Percentiles rank a stretch among this genome's conserved stretches.
phyloP scores from a whole-genome alignment of 2,888 invertebrate species.

The Leptinotarsa peninsularis region DNA sequence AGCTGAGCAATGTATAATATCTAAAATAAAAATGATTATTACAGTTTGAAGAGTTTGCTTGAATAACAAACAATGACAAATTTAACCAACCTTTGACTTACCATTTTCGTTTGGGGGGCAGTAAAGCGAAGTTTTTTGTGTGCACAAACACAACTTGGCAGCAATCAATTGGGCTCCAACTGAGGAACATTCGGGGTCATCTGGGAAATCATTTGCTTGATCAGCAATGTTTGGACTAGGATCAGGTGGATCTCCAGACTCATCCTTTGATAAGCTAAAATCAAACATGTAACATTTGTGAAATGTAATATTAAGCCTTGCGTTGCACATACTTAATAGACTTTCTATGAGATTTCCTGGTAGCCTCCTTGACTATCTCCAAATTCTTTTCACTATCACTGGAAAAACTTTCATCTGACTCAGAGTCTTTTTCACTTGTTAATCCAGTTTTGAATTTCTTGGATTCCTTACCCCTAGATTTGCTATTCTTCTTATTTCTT shows the following conservation, averaged over 20 bases:
- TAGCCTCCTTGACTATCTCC: conserved; percentile 37
- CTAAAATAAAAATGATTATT: conserved; percentile 57
- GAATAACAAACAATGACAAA: too few relatives aligned
- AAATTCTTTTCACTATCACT: conserved; percentile 39
- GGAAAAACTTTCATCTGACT: conserved; percentile 48
- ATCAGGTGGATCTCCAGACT: conserved; percentile 38
- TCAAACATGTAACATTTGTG: not conserved
- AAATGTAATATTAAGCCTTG: not conserved
- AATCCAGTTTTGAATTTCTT: conserved; percentile 50
- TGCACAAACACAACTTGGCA: conserved; percentile 59
- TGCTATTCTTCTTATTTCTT: conserved; percentile 47
- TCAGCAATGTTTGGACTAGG: conserved; percentile 49
- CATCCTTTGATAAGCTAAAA: conserved; percentile 25
- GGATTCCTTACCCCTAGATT: conserved; percentile 41
- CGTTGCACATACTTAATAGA: conserved; percentile 50
- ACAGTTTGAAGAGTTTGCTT: too few relatives aligned
- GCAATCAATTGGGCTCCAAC: conserved; percentile 53
- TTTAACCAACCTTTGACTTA: conserved; percentile 31
- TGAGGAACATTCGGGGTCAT: conserved; percentile 54
- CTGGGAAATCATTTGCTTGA: conserved; percentile 51
- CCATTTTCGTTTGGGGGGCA: conserved; percentile 51
- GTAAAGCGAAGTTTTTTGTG: conserved; percentile 56
- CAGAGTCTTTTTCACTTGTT: conserved; percentile 47
- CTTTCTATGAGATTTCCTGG: conserved; percentile 56
- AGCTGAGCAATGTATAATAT: conserved; percentile 78